Conservation (phyloP, 2,113 vertebrate species). For the Ophthalmolycus amberensis region DNA sequence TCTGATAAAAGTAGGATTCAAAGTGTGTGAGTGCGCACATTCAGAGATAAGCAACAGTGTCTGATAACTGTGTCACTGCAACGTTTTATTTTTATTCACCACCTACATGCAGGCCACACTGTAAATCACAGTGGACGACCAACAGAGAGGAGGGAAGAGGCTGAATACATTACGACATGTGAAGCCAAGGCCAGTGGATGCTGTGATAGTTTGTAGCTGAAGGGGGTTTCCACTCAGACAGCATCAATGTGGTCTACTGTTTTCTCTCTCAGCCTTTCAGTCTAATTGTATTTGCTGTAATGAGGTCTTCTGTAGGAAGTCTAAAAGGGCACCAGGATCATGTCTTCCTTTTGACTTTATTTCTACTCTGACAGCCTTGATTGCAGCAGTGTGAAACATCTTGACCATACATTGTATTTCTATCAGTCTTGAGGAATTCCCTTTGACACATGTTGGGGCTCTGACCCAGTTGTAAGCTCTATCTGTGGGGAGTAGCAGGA, state of each 20-base stretch:
- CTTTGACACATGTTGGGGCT: slow-evolving; percentile 40
- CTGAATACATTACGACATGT: slow-evolving; percentile 49
- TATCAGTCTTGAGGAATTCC: slow-evolving; percentile 18
- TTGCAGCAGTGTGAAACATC: slow-evolving; percentile 1
- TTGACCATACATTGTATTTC: slow-evolving; percentile 12
- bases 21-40: slow-evolving; percentile 12
- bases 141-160: slow-evolving; percentile 5
- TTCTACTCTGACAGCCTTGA: slow-evolving; percentile 1
- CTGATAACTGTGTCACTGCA: slow-evolving; percentile 14
- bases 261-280: slow-evolving; percentile 45
- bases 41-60: slow-evolving; percentile 16
- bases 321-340: not conserved
- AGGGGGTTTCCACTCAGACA: slow-evolving; percentile 67
- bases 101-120: not conserved
- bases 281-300: slow-evolving; percentile 60
- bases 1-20: slow-evolving; percentile 36
- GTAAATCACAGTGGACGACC: slow-evolving; percentile 6
- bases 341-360: slow-evolving; percentile 21
- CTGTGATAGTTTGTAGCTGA: slow-evolving; percentile 58
- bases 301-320: slow-evolving; percentile 31
- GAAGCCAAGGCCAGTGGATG: slow-evolving; percentile 39
- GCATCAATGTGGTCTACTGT: slow-evolving; percentile 70
- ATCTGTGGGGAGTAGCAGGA: slow-evolving; percentile 25
- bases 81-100: slow-evolving; percentile 38
- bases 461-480: slow-evolving; percentile 30